Evolutionary conservation across 2,113 vertebrate species (phyloP), one percentile per base, ranked within the genome.

Genomic region (Nesoenas mayeri): DNA sequence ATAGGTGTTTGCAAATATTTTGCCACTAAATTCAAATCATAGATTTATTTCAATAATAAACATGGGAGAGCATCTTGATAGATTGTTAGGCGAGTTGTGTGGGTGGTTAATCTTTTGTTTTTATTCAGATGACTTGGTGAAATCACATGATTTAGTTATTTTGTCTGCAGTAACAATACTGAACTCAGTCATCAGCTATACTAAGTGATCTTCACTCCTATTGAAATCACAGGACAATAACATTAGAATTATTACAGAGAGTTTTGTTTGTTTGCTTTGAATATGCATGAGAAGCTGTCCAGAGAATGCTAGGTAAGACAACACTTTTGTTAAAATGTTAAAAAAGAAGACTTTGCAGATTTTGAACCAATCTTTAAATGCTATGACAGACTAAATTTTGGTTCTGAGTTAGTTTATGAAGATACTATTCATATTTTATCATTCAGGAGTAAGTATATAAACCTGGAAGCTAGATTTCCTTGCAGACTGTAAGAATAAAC

Each of bases 201-300:
- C 32, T 44, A 72, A 75, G 36, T 48, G 54, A 67, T 86, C 71
- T 69, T 80, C 32, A 28, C 8, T 92, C 61, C 57, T 67, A 72
- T 42, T 84, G 79, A 89, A 93, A 91, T 84, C 24, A 31, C 10
- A 72, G 80, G 79, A 91, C 93, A 95, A 95, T 91, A 96, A 95
- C 92, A 89, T 93, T 65, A 86, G 86, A 96, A 67, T 95, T 85
- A 72, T 71, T 80, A 85, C 3, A 4, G 8, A 40, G 62, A 78
- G 36, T 64, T 95, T 87, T 91, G 62, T 85, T 88, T 87, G 58
- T 80, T 82, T 42, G 34, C 66, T 94, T 92, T 97, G 85, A 96
- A 97, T 97, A 97, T 96, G 92, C 81, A 98, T 97, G 97, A 97
- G 94, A 97, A 97, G 81, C 95, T 97, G 95, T 89, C 93, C 91